phyloP scores from a whole-genome alignment of 2,888 invertebrate species.

The Lysandra coridon region DNA sequence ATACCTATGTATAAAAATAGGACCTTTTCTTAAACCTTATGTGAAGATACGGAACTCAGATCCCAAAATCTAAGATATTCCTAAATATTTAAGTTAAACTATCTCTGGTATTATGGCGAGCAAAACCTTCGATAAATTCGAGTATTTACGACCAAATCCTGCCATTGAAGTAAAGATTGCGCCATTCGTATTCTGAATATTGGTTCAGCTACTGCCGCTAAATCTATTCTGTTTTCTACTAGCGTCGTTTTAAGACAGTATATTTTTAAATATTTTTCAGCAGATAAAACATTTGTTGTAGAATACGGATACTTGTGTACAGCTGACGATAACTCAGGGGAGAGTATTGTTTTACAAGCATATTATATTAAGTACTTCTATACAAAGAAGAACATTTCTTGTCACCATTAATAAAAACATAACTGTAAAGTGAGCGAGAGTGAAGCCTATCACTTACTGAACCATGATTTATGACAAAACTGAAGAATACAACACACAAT shows the following conservation, averaged over 20 bases:
- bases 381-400: no score
- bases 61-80: not conserved
- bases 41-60: not conserved
- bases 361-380: no score
- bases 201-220: slow-evolving; percentile 24
- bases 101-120: slow-evolving; percentile 36
- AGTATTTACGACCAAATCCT: slow-evolving; percentile 47
- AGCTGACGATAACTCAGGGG: no score
- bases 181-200: slow-evolving; percentile 45
- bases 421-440: no score
- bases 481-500: not conserved
- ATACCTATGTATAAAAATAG: not conserved
- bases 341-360: no score
- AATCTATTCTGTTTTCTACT: slow-evolving; percentile 5
- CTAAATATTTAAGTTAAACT: slow-evolving; percentile 19
- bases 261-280: not conserved
- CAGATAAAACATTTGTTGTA: no score
- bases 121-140: slow-evolving; percentile 41
- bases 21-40: not conserved
- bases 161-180: slow-evolving; percentile 48
- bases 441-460: no score
- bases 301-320: no score
- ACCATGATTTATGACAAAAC: no score
- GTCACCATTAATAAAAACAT: no score
- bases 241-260: slow-evolving; percentile 3